These are phyloP conservation scores for Pediacus dermestoides DNA, from an alignment of 2,888 invertebrate genomes.

Conservation along the genomic window DNA sequence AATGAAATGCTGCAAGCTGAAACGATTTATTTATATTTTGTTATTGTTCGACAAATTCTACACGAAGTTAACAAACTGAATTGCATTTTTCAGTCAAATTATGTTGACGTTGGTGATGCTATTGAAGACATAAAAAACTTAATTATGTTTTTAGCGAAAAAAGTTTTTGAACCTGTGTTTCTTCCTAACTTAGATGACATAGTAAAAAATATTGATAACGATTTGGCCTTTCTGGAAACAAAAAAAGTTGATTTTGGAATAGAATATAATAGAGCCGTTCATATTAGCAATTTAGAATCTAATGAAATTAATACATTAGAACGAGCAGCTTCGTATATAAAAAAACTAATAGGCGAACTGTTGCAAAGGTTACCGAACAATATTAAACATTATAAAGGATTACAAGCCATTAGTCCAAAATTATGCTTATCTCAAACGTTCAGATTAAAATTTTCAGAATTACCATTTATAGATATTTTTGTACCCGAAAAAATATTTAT, in stretches of 20 bases:
- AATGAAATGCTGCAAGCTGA: slow-evolving; percentile 1
- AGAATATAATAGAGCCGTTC: too few relatives aligned
- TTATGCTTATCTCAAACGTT: too few relatives aligned
- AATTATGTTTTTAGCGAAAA: slow-evolving; percentile 3
- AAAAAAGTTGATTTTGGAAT: not conserved
- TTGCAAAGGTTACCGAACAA: too few relatives aligned
- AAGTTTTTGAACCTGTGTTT: not conserved
- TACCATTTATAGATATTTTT: too few relatives aligned
- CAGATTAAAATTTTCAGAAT: too few relatives aligned
- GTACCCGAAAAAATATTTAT: too few relatives aligned
- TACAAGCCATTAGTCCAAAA: too few relatives aligned
- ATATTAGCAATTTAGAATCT: too few relatives aligned
- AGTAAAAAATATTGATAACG: not conserved
- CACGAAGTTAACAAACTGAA: not conserved
- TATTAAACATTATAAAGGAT: too few relatives aligned
- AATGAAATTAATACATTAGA: too few relatives aligned
- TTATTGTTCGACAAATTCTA: not conserved
- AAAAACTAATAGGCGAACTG: too few relatives aligned
- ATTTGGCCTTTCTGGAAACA: not conserved
- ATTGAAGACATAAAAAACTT: not conserved
- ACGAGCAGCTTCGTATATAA: too few relatives aligned
- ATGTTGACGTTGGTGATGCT: not conserved
- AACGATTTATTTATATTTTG: not conserved
- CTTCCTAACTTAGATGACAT: not conserved
- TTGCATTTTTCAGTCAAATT: not conserved